These are phyloP conservation scores for Sebastiscus tertius DNA, from an alignment of 2,797 vertebrate genomes.

Conservation along the genomic window DNA sequence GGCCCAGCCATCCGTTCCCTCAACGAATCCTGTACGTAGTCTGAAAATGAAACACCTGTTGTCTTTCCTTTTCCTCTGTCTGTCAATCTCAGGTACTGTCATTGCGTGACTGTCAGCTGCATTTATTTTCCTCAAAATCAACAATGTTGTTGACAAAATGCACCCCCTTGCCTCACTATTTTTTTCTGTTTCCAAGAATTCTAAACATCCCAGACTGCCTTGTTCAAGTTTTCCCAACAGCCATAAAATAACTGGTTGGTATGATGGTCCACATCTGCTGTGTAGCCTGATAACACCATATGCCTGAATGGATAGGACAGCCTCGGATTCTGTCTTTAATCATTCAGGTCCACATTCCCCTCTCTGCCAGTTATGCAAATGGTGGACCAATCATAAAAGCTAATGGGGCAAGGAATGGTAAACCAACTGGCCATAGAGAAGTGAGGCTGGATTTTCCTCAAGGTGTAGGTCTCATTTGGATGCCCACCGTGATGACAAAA, in stretches of 20 bases:
- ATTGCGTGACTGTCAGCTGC: conserved; percentile 26
- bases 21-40: conserved; percentile 37
- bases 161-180: background rate
- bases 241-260: conserved; percentile 30
- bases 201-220: background rate
- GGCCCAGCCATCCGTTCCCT: conserved; percentile 53
- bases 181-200: background rate
- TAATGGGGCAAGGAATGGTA: conserved; percentile 67
- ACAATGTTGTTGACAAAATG: conserved; percentile 12
- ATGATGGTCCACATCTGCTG: conserved; percentile 53
- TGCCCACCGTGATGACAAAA: conserved; percentile 52
- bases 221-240: conserved; percentile 47
- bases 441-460: conserved; percentile 41
- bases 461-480: conserved; percentile 60
- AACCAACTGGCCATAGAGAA: conserved; percentile 61
- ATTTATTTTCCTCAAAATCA: conserved; percentile 25
- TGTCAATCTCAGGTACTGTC: conserved; percentile 29
- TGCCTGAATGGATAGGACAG: conserved; percentile 26
- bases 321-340: conserved; percentile 57
- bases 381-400: conserved; percentile 67
- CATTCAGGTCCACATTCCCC: conserved; percentile 49
- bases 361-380: conserved; percentile 70
- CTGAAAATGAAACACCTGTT: conserved; percentile 72
- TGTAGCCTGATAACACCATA: conserved; percentile 39
- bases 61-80: conserved; percentile 19